Base-by-base conservation (phyloP, 1,140 invertebrate genomes). In the Sesamia nonagrioides region DNA sequence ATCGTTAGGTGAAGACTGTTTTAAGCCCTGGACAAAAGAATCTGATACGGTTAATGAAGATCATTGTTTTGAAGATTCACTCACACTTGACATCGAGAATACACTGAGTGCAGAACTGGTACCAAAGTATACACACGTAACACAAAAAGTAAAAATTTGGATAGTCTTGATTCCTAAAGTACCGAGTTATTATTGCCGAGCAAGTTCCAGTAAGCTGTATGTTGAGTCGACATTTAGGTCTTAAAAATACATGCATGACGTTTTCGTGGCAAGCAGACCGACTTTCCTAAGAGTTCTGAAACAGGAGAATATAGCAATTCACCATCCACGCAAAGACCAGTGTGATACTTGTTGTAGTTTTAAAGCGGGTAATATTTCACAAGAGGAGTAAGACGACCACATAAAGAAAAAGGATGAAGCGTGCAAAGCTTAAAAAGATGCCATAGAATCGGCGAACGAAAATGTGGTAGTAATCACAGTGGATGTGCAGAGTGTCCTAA, bases 291-390 rank as follows among this genome's bases (percentile, higher is more conserved):
- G 13, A n/a, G 45, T 50, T 13, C 8, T 50, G 45, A 50, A 9
- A 13, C 8, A 50, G 45, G 45, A 50, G 15, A 50, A 50, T 50
- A 50, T 50, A 9, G 15, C 9, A 9, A 50, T 50, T 50, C 45
- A 50, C 45, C 45, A 50, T 50, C 45, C 45, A 13, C 45, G 45
- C 45, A 50, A 50, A 50, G 45, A 50, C 45, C 45, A 50, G 45
- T 50, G 45, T n/a, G 45, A 50, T n/a, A 50, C 45, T 9, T 50
- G 45, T n/a, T 50, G 45, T 50, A 50, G 45, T 50, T 50, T 13
- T 50, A 50, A 50, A 50, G 15, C 45, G 8, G 45, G 45, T 13
- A 50, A 50, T n/a, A 50, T 50, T 50, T 50, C 45, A 9, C 8
- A 50, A 50, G 8, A 6, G 15, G 45, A 50, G 15, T 50, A 50